Conservation (phyloP, 2,888 invertebrate species). For the Torymus texanus region DNA sequence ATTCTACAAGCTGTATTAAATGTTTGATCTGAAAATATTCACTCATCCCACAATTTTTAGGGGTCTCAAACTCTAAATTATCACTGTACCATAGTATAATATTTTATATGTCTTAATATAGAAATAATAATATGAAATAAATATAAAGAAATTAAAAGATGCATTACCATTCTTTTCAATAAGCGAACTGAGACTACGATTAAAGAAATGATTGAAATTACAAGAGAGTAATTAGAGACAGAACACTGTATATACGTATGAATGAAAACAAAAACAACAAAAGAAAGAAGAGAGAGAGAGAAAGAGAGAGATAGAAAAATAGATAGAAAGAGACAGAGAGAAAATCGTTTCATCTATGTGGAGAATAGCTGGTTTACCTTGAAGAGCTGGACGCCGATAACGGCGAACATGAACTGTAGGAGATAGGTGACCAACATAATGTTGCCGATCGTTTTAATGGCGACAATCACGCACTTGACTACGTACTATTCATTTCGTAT, state of each 20-base stretch:
- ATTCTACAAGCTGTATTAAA: too few relatives aligned
- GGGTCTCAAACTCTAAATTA: too few relatives aligned
- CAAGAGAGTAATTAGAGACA: slow-evolving; percentile 39
- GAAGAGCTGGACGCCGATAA: slow-evolving; percentile 99
- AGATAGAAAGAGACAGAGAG: slow-evolving; percentile 30
- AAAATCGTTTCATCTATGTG: slow-evolving; percentile 42
- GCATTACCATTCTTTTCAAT: slow-evolving; percentile 28
- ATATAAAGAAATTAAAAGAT: background rate
- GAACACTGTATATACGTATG: slow-evolving; percentile 4
- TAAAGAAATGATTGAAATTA: slow-evolving; percentile 31
- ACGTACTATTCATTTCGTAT: slow-evolving; percentile 85
- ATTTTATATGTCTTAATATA: too few relatives aligned
- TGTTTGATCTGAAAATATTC: too few relatives aligned
- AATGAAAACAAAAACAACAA: too few relatives aligned
- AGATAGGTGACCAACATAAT: slow-evolving; percentile 99
- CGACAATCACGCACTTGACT: slow-evolving; percentile 99
- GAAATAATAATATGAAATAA: background rate
- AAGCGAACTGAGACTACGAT: slow-evolving; percentile 41
- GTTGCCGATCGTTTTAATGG: slow-evolving; percentile 99
- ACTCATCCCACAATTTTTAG: too few relatives aligned
- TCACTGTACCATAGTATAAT: too few relatives aligned
- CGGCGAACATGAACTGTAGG: slow-evolving; percentile 99
- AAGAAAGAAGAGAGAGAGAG: slow-evolving; percentile 12
- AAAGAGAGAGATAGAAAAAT: slow-evolving; percentile 19
- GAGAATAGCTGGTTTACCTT: slow-evolving; percentile 83